Evolutionary conservation across 2,888 invertebrate genomes (phyloP).

Genomic region (Iselma pallidipennis): DNA sequence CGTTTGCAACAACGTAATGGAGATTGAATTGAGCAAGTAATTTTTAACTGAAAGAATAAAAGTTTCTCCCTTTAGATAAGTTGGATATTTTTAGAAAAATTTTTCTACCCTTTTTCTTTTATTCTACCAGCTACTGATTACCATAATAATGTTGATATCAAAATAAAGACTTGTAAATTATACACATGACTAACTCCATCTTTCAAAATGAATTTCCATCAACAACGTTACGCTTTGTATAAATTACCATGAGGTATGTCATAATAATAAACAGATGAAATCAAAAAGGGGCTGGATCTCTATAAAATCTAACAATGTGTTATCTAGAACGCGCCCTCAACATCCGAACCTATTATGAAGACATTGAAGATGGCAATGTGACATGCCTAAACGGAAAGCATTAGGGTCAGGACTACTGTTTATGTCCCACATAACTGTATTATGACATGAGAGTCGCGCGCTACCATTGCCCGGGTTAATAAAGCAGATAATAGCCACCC

Average conservation of each 20-base stretch:
- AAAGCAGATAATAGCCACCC: constrained; percentile 48
- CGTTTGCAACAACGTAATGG: background rate
- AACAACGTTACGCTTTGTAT: constrained; percentile 9
- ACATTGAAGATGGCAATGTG: constrained; percentile 26
- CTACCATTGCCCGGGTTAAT: constrained; percentile 44
- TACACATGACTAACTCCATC: constrained; percentile 6
- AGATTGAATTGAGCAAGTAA: background rate
- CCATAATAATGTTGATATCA: background rate
- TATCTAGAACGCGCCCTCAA: constrained; percentile 1
- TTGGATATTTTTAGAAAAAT: background rate
- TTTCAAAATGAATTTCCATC: constrained; percentile 15
- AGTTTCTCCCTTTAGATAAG: too few relatives aligned
- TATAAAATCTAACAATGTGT: constrained; percentile 22
- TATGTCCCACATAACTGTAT: constrained; percentile 46
- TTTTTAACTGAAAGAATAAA: background rate
- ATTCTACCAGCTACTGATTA: background rate
- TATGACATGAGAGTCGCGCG: constrained; percentile 47
- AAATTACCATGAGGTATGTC: constrained; percentile 23
- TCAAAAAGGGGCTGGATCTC: constrained; percentile 19
- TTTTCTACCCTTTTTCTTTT: background rate
- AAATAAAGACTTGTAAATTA: background rate
- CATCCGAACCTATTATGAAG: constrained; percentile 26
- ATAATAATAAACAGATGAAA: constrained; percentile 20
- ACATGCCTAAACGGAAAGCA: constrained; percentile 25
- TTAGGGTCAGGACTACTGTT: constrained; percentile 29